A percentile compares a stretch with the other conserved stretches of the same genome.
These are phyloP conservation scores for Ictidomys tridecemlineatus DNA, from an alignment of 2,113 vertebrate species.

Conservation along the genomic window DNA sequence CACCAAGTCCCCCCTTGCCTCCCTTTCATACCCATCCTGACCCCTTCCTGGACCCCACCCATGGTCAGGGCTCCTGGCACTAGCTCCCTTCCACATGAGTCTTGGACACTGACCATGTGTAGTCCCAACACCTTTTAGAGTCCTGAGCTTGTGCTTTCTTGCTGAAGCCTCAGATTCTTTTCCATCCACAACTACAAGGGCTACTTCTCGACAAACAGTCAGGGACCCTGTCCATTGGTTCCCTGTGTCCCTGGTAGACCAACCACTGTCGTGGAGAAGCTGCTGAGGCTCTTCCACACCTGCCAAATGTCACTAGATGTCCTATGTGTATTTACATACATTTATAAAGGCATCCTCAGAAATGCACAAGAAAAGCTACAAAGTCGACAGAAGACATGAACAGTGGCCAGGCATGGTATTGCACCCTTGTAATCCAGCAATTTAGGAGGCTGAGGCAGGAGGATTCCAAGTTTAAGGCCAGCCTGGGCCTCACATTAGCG, in stretches of 20 bases:
- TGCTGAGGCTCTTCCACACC: fast-evolving
- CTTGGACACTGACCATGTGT: not conserved
- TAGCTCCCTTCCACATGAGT: fast-evolving
- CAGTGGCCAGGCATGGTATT: not conserved
- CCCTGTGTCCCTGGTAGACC: not conserved
- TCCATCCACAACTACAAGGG: not conserved
- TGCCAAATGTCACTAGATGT: not conserved
- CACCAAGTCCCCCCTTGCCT: not conserved
- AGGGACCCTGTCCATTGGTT: not conserved
- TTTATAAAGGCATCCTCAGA: not conserved
- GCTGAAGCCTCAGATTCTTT: not conserved
- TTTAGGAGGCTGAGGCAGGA: too few species aligned
- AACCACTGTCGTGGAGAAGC: not conserved
- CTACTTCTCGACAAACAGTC: not conserved
- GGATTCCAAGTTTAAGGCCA: too few species aligned
- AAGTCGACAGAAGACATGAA: not conserved
- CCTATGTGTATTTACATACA: fast-evolving
- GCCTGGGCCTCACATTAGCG: too few species aligned
- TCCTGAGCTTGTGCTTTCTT: not conserved
- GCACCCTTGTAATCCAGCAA: too few species aligned
- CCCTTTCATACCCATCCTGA: not conserved
- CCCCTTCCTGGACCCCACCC: not conserved
- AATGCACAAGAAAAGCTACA: too few species aligned
- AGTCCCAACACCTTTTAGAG: too few species aligned
- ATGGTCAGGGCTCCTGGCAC: not conserved